Base-by-base conservation (phyloP, 2,113 vertebrate species). In the Hydrochoerus hydrochaeris region DNA sequence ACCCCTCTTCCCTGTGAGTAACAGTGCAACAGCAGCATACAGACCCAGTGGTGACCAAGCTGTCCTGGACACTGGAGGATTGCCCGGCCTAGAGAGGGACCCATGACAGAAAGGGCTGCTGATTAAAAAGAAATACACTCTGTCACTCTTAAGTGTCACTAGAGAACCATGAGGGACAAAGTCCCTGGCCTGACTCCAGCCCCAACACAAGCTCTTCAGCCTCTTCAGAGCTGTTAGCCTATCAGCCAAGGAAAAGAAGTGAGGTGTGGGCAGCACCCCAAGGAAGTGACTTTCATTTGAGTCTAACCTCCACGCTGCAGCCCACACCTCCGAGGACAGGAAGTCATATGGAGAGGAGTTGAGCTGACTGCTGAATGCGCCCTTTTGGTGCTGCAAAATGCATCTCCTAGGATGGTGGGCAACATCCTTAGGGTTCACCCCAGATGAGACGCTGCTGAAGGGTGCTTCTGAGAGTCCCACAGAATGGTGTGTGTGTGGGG, bases 281-380 rank as follows among this genome's bases (percentile, higher is more conserved):
- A 88, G 88, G 95, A 93, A 95, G 90, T 75, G 81, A 95, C 19
- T 86, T 54, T 86, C n/a, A 8, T 4, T 41, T n/a, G 84, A 69
- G 28, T 57, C 67, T 85, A 38, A 80, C 81, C 67, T 85, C 35
- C 38, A 17, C 12, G 5, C 11, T 67, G 46, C 30, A 65, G 85
- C 83, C 35, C 44, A 44, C 20, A 69, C 52, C 84, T 92, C 67
- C 26, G 67, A 49, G 9, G 54, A 65, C 78, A 96, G 93, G 95
- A 97, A 96, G 85, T 91, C 60, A 22, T 41, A 65, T 58, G 14
- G 49, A n/a, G 75, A 62, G 65, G 82, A 65, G 24, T 0, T 41
- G 77, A 87, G 75, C 63, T 86, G 16, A 44, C 13, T 20, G 60
- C 73, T 83, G 7, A 11, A 26, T 75, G 32, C 14, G 3, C 81